These are phyloP conservation scores for Rhabdornis inornatus DNA, from an alignment of 2,113 vertebrate genomes.

Conservation along the genomic window DNA sequence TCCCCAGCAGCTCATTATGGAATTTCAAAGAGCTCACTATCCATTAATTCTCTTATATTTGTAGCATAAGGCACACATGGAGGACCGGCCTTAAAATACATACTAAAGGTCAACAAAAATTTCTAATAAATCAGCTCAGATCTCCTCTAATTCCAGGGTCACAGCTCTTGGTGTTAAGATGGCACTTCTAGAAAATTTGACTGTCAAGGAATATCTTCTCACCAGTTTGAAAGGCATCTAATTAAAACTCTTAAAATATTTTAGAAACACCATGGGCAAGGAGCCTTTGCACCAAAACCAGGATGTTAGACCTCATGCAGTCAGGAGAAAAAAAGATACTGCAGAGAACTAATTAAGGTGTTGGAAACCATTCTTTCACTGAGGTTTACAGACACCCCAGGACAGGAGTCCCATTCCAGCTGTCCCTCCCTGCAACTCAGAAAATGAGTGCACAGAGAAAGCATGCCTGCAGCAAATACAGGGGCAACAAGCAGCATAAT, in stretches of 20 bases:
- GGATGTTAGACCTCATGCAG: not conserved
- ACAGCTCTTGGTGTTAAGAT: not conserved
- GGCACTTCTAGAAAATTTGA: not conserved
- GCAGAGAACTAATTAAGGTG: not conserved
- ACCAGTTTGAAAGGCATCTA: not conserved
- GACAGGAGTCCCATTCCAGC: not conserved
- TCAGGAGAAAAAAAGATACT: not conserved
- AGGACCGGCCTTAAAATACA: not conserved
- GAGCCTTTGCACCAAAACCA: not conserved
- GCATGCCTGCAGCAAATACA: not conserved
- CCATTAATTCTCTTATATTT: not conserved
- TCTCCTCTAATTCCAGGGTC: not conserved
- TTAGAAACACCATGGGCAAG: not conserved
- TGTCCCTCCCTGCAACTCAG: not conserved
- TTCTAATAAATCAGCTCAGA: not conserved
- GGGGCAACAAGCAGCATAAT: not conserved
- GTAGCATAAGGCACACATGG: not conserved
- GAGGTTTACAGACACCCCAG: not conserved
- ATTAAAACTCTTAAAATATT: not conserved
- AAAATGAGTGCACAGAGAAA: not conserved
- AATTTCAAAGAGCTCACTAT: not conserved
- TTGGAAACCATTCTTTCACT: not conserved
- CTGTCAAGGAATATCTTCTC: not conserved
- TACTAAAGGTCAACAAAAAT: not conserved
- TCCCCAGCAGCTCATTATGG: not conserved